phyloP scores from a whole-genome alignment of 2,888 invertebrate species.

The Limnephilus auricula region DNA sequence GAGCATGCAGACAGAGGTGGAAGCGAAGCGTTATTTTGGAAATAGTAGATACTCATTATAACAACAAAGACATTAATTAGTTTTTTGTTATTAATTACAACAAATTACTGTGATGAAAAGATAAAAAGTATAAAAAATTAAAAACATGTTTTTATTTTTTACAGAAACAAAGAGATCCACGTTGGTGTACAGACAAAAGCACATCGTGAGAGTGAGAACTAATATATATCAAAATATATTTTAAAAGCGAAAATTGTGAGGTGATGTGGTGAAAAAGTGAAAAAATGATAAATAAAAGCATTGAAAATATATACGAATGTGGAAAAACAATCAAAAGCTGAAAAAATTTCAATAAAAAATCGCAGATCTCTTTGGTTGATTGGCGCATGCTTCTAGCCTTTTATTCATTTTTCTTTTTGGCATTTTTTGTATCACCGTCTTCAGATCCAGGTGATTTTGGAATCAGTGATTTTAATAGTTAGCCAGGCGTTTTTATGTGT shows the following conservation, averaged over 20 bases:
- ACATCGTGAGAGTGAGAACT: constrained; percentile 26
- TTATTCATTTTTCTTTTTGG: constrained; percentile 70
- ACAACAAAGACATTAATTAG: constrained; percentile 58
- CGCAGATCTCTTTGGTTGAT: constrained; percentile 56
- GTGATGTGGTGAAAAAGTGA: constrained; percentile 51
- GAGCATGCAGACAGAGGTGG: constrained; percentile 63
- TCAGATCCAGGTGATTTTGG: not conserved
- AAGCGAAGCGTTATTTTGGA: constrained; percentile 62
- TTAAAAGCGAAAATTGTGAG: constrained; percentile 50
- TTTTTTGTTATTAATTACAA: constrained; percentile 59
- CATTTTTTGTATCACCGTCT: not conserved
- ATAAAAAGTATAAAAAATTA: constrained; percentile 58
- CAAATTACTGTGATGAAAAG: constrained; percentile 60
- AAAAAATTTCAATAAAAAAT: constrained; percentile 8
- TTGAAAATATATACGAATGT: constrained; percentile 38
- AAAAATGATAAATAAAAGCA: constrained; percentile 34
- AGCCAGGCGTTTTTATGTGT: not conserved
- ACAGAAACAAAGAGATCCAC: constrained; percentile 63
- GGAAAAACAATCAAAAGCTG: constrained; percentile 33
- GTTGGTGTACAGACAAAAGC: constrained; percentile 46
- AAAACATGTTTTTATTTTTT: constrained; percentile 53
- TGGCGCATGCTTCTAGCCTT: constrained; percentile 85
- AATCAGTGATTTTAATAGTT: not conserved
- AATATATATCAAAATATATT: constrained; percentile 38
- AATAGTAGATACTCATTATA: constrained; percentile 41